These are phyloP conservation scores for Drosophila parvula DNA, from an alignment of 1,140 invertebrate genomes.

Conservation along the genomic window DNA sequence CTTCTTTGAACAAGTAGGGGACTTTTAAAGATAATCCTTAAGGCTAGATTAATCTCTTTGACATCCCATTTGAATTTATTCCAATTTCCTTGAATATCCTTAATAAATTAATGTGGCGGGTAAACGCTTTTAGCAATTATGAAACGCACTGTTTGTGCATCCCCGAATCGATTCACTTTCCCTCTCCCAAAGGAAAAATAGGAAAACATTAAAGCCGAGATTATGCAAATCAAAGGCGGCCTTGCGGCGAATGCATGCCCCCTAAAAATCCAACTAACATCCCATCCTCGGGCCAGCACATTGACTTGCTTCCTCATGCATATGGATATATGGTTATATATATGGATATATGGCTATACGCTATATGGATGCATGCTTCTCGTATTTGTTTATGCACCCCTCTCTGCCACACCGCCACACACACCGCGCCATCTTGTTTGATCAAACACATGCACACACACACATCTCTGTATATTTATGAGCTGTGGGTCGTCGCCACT, in stretches of 20 bases:
- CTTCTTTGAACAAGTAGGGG: no score
- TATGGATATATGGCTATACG: conserved; percentile 7
- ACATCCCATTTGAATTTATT: no score
- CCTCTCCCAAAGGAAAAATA: conserved; percentile 23
- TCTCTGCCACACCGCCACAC: background rate
- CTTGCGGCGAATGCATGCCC: conserved; percentile 46
- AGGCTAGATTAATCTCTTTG: no score
- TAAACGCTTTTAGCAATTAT: background rate
- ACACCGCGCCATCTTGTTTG: conserved; percentile 64
- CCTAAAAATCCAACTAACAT: conserved; percentile 14
- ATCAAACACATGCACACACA: conserved; percentile 65
- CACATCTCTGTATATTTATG: conserved; percentile 72
- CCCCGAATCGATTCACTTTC: conserved; percentile 34
- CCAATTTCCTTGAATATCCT: no score
- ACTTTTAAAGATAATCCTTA: no score
- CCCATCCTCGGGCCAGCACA: conserved; percentile 31
- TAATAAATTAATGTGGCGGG: no score
- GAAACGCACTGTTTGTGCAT: conserved; percentile 11
- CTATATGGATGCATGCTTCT: conserved; percentile 39
- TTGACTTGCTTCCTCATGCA: conserved; percentile 70
- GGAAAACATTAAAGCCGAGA: conserved; percentile 63
- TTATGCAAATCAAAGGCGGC: conserved; percentile 76
- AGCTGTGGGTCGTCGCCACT: conserved; percentile 43
- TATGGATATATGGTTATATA: conserved; percentile 43
- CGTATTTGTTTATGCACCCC: conserved; percentile 62